phyloP scores from a whole-genome alignment of 1,140 invertebrate genomes.

The Solenopsis fugax region DNA sequence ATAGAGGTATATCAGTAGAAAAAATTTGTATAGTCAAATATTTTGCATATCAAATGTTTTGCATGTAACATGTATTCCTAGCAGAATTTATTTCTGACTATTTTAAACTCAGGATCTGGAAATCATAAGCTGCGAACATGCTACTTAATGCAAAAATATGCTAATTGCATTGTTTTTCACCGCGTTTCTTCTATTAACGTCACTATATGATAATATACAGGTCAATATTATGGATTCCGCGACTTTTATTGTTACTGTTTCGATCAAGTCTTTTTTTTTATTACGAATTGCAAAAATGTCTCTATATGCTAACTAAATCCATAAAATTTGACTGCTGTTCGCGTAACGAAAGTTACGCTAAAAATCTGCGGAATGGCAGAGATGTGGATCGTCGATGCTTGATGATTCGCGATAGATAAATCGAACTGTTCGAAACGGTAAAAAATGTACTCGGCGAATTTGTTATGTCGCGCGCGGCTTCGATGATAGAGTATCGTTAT shows the following conservation, averaged over 20 bases:
- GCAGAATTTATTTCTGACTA: background rate
- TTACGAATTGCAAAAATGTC: background rate
- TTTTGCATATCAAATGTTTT: too few species aligned
- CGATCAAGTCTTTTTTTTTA: background rate
- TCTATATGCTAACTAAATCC: background rate
- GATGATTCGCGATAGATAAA: background rate
- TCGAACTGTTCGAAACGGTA: background rate
- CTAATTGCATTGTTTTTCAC: slow-evolving; percentile 26
- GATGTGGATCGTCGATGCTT: background rate
- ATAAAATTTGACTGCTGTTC: background rate
- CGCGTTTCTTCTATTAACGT: background rate
- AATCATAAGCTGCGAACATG: background rate
- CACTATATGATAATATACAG: background rate
- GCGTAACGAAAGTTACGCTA: background rate
- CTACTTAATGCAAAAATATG: slow-evolving; percentile 28
- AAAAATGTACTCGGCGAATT: background rate
- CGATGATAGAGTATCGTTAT: slow-evolving; percentile 73
- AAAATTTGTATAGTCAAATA: too few species aligned
- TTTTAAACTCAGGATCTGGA: background rate
- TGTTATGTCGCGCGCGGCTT: background rate
- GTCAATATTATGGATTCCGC: background rate
- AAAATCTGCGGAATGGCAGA: background rate
- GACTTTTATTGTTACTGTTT: background rate
- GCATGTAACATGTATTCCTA: background rate
- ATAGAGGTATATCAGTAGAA: too few species aligned